Base-by-base conservation (phyloP, 2,888 invertebrate genomes). In the Dasysyrphus tricinctus region DNA sequence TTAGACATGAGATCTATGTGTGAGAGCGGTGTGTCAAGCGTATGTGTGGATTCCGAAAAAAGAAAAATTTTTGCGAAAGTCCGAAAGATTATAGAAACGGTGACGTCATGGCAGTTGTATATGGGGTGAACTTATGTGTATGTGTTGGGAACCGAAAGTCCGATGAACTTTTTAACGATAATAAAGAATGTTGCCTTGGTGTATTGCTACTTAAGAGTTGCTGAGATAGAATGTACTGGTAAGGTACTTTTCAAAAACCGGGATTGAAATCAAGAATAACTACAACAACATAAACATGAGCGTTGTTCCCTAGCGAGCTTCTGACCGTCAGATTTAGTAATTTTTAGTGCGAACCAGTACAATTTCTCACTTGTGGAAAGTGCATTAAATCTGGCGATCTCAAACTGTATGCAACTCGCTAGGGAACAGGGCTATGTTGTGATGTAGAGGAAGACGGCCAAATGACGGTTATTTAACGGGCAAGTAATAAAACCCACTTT, bases 161-260 rank as follows among this genome's bases (percentile, higher is more conserved):
- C 39, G 74, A 82, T 86, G 80, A 80, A 85, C 42, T 78, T 42
- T 63, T 85, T 80, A 51, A 85, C 80, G 80, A 84, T 69, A 67
- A 24, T 14, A 44, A 44, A 3, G 12, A 72, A 56, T 75, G 79
- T 70, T 83, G 83, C 79, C 56, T 24, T n/a, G 0, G 39, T n/a
- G 0, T 2, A 0, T 0, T 11, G 4, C 4, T 42, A 14, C 14
- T 39, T 16, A n/a, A 61, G 14, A 42, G 24, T 24, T 42, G 61
- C 39, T 32, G 34, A 56, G 56, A n/a, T 34, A n/a, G 32, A 56
- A 34, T 9, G 32, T 56, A 56, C 5, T 32, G 7, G 6, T 56
- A 8, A 14, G n/a, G n/a, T 42, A 42, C 1, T 1, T 3, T 12
- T 24, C 24, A 24, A 24, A 24, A 24, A 24, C 1, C 3, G 1